Conservation (phyloP, 2,113 vertebrate genomes). For the Crotalus horridus region DNA sequence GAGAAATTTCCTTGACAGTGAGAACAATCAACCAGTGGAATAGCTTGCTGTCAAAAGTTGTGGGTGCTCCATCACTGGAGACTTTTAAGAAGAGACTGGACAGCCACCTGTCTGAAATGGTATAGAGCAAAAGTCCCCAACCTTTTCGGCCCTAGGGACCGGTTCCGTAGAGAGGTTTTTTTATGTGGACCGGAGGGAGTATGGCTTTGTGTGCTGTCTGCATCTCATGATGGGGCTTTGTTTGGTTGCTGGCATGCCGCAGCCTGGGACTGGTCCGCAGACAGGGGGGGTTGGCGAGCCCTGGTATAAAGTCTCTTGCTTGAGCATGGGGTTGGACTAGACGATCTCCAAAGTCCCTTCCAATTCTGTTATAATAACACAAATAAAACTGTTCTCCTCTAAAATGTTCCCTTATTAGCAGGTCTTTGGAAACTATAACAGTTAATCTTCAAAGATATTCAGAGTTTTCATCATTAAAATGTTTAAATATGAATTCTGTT, state of each 20-base stretch:
- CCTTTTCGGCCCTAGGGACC: too few relatives aligned
- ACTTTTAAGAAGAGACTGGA: neutral
- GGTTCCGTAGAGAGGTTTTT: too few relatives aligned
- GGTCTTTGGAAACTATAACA: neutral
- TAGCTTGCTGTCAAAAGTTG: neutral
- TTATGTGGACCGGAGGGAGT: too few relatives aligned
- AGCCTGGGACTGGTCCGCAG: too few relatives aligned
- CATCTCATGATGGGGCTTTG: too few relatives aligned
- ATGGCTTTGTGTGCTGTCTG: too few relatives aligned
- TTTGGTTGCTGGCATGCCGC: too few relatives aligned
- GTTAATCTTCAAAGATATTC: constrained; percentile 23
- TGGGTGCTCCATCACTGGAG: neutral
- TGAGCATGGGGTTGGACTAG: neutral
- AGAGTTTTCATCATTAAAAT: neutral
- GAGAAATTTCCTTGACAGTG: neutral
- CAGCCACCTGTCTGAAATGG: neutral
- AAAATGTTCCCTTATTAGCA: neutral
- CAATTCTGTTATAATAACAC: neutral
- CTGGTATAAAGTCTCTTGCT: neutral
- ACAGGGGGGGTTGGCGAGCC: too few relatives aligned
- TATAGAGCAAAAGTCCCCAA: too few relatives aligned
- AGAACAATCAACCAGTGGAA: neutral
- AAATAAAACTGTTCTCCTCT: neutral
- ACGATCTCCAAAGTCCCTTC: neutral
- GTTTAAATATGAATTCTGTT: constrained; percentile 24